phyloP scores from a whole-genome alignment of 35 echinoderm and acorn worm species.

The Apostichopus parvimensis region DNA sequence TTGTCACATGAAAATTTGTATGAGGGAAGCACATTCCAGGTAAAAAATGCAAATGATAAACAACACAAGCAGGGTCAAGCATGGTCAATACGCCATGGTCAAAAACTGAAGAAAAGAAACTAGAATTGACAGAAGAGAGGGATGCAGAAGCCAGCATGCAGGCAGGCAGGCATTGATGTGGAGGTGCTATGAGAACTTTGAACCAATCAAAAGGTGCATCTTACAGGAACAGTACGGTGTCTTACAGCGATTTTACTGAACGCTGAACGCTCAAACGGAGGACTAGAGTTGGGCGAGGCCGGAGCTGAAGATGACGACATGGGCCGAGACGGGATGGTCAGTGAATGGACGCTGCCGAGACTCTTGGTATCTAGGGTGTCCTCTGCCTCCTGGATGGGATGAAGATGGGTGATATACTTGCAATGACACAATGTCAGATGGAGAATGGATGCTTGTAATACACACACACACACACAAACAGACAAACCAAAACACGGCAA shows the following conservation, averaged over 20 bases:
- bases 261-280: constrained; percentile 22
- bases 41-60: too few species aligned
- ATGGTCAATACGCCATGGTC: too few species aligned
- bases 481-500: too few species aligned
- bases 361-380: constrained; percentile 29
- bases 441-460: not conserved
- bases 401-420: not conserved
- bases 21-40: too few species aligned
- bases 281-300: constrained; percentile 27
- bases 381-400: constrained; percentile 29
- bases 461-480: too few species aligned
- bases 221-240: constrained; percentile 21
- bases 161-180: too few species aligned
- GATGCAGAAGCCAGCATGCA: too few species aligned
- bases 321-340: not conserved
- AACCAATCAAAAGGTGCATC: not conserved
- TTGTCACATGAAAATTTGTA: too few species aligned
- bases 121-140: too few species aligned
- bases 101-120: too few species aligned
- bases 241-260: constrained; percentile 55
- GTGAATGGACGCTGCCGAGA: constrained; percentile 20
- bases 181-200: too few species aligned
- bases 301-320: constrained; percentile 7
- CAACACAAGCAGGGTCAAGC: too few species aligned
- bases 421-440: not conserved